Evolutionary conservation across 2,797 vertebrate species (phyloP).

Genomic region (Acanthis flammea): DNA sequence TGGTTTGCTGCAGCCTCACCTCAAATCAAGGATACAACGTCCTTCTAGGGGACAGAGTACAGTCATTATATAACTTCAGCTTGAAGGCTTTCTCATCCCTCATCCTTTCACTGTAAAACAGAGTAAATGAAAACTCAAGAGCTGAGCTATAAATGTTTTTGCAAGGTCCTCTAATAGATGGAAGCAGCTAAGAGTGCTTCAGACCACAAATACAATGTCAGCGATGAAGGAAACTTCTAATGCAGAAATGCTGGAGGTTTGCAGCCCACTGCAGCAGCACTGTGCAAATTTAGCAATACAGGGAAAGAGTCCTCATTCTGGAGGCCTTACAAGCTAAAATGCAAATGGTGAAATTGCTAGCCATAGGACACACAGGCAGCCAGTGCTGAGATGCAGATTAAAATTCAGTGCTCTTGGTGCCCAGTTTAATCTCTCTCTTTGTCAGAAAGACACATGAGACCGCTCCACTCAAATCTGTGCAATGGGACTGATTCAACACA

Average conservation of each 20-base stretch:
- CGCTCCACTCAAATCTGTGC: slow-evolving; percentile 12
- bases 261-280: neutral
- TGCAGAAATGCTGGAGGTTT: neutral
- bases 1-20: neutral
- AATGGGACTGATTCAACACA: neutral
- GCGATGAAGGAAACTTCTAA: neutral
- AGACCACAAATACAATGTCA: rapidly evolving
- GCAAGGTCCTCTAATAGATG: neutral
- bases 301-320: neutral
- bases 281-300: neutral
- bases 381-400: neutral
- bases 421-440: neutral
- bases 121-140: neutral
- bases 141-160: neutral
- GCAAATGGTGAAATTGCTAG: neutral
- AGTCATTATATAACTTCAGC: neutral
- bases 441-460: neutral
- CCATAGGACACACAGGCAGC: neutral
- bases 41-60: neutral
- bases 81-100: neutral
- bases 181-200: neutral
- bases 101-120: neutral
- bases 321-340: neutral
- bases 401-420: neutral
- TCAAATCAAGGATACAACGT: neutral